Base-by-base conservation (phyloP, 1,140 invertebrate species). In the Apis florea region DNA sequence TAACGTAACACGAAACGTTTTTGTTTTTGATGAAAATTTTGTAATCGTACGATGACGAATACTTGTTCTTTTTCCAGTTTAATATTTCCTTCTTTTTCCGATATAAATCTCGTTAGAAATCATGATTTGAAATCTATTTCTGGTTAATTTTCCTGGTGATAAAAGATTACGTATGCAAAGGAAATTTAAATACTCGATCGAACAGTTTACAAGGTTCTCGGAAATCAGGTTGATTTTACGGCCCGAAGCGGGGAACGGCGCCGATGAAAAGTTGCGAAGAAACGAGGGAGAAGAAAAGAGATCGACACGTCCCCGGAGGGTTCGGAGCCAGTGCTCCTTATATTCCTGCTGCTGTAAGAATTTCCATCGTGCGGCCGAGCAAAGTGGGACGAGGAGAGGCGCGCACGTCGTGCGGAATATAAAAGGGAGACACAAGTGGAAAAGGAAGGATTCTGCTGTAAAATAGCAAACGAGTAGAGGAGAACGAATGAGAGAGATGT, bases 271-370 rank as follows among this genome's bases (percentile, higher is more conserved):
- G 21, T 80, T 40, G 8, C 21, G 54, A 31, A 61, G 76, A 67
- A 67, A 79, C 63, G 67, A 19, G 24, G 26, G 17, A 19, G 51
- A 78, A 68, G 31, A 70, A 79, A 54, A 79, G 66, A 19, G 66
- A 82, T 79, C 75, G 75, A 82, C 74, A 64, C 74, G 67, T 82
- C 80, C 75, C 75, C 31, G 51, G 58, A 66, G 80, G 80, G 26
- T 64, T 82, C 59, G 75, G 24, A 70, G 71, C 24, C 75, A 75
- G 67, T 54, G 75, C 72, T 82, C 70, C 66, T 84, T 76, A 64
- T 77, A 82, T 59, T 82, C 68, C 54, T 69, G 11, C 75, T 54
- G 17, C 31, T 17, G 66, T 53, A 61, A 63, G 67, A 76, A 81
- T 82, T 76, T 84, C 67, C 68, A 82, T 77, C 66, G 73, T 58